phyloP scores from a whole-genome alignment of 2,888 invertebrate species.

The Polydesmus complanatus region DNA sequence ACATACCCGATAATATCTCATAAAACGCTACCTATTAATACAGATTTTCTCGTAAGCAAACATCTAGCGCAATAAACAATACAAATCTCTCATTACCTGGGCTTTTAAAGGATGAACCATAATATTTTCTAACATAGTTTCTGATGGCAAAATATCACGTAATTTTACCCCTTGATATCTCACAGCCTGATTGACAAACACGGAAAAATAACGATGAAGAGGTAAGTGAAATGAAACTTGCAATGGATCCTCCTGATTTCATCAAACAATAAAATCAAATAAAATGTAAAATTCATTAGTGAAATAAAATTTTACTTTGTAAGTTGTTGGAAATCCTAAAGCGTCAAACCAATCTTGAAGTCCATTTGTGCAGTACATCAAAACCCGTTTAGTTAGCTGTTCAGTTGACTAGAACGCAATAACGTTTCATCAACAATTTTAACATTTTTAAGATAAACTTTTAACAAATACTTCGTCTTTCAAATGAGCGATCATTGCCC shows the following conservation, averaged over 20 bases:
- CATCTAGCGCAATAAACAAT: not conserved
- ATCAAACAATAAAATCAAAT: not conserved
- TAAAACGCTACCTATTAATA: constrained; percentile 71
- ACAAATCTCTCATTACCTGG: constrained; percentile 47
- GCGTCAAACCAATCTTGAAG: constrained; percentile 80
- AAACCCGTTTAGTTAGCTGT: constrained; percentile 56
- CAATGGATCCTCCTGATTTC: constrained; percentile 22
- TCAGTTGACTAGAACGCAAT: constrained; percentile 34
- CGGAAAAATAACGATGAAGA: constrained; percentile 83
- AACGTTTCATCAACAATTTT: no score
- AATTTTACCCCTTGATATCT: constrained; percentile 59
- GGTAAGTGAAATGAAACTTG: constrained; percentile 95
- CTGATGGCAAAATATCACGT: constrained; percentile 62
- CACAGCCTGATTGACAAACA: constrained; percentile 71
- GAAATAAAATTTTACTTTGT: constrained; percentile 35
- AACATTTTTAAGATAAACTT: not conserved
- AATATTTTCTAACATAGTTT: constrained; percentile 60
- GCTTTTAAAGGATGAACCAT: constrained; percentile 84
- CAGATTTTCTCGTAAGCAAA: constrained; percentile 10
- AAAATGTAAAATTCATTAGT: not conserved
- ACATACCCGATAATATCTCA: constrained; percentile 84
- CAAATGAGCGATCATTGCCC: constrained; percentile 84
- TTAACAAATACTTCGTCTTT: constrained; percentile 45
- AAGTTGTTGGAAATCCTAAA: constrained; percentile 53
- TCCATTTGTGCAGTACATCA: constrained; percentile 59